Base-by-base conservation (phyloP, 2,888 invertebrate species). In the Panzeria rudis region DNA sequence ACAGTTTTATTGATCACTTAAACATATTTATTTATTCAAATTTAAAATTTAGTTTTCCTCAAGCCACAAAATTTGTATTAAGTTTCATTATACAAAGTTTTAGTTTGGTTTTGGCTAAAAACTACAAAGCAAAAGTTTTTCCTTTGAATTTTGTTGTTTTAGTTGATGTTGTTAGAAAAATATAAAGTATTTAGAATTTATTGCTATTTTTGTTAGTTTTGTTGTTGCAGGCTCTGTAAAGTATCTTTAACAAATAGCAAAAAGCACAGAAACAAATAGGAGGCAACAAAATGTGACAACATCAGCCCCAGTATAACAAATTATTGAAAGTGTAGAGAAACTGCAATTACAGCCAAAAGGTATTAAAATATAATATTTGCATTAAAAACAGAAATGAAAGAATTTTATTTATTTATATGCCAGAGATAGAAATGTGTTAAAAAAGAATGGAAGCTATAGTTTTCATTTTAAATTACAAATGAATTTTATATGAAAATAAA, bases 81-180 rank as follows among this genome's bases (percentile, higher is more conserved):
- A 59, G 20, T 11, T 35, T 38, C 61, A 20, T 61, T 38, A 38
- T 38, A 15, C 20, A 11, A 61, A 38, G 13, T 61, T 38, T 38
- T 20, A 20, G 38, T 38, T 61, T 38, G 38, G 20, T 38, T 38
- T 61, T 13, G 11, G 15, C 6, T 13, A 61, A 61, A 61, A 61
- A 9, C 38, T 38, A 15, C 61, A 61, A 61, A 61, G 23, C 35
- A 13, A 61, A 54, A 54, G 25, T 54, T 54, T 25, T 25, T 54
- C 38, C 23, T 54, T 54, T 25, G 6, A 15, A n/a, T 3, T 61
- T 38, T 38, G 61, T 38, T 38, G 13, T 38, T 23, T 23, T 61
- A 17, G 11, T 61, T 38, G 38, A 38, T 32, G 23, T 25, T n/a
- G n/a, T n/a, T n/a, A n/a, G n/a, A n/a, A n/a, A n/a, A n/a, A n/a